Evolutionary conservation across 2,113 vertebrate genomes (phyloP), one percentile per base, ranked within the genome.

Genomic region (Isurus oxyrinchus): DNA sequence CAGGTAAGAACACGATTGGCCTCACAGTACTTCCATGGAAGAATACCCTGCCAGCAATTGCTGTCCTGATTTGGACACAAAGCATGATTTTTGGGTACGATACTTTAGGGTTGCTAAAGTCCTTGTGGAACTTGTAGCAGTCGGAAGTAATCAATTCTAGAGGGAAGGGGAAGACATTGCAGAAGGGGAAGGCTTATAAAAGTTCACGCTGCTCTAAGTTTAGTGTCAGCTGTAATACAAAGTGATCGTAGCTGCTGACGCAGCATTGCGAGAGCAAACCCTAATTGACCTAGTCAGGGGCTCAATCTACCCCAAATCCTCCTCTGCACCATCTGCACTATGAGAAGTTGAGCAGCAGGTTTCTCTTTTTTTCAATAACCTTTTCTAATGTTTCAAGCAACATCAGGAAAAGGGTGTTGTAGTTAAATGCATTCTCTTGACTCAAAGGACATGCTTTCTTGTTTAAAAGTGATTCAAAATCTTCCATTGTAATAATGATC

Each of bases 381-480:
- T 84, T 59, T n/a, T 61, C 4, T 59, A 16, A 35, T 59, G 7
- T 91, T 61, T 66, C 27, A 66, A 55, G 25, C 31, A 35, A 27
- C 61, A 25, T 95, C 27, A 95, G 66, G 11, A 13, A 53, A 95
- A 53, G 55, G 3, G 44, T 53, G 14, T 69, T 72, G n/a, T 97
- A 96, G 96, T 97, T 96, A 1, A 72, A 49, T 81, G 67, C 1
- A 97, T 96, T 81, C 86, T 0, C 10, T 90, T 96, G 96, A 96
- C 93, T 96, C 72, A 16, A 96, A 97, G 59, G 96, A 35, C 69
- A 72, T 13, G n/a, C 84, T 96, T 97, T 79, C 13, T 76, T 44
- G 31, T 66, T 49, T 72, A 1, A 14, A 44, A 35, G 49, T 27
- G 59, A 53, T 96, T 96, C 91, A 96, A 81, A 96, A 96, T 61